Evolutionary conservation across 2,113 vertebrate species (phyloP).

Genomic region (Eclectus roratus): DNA sequence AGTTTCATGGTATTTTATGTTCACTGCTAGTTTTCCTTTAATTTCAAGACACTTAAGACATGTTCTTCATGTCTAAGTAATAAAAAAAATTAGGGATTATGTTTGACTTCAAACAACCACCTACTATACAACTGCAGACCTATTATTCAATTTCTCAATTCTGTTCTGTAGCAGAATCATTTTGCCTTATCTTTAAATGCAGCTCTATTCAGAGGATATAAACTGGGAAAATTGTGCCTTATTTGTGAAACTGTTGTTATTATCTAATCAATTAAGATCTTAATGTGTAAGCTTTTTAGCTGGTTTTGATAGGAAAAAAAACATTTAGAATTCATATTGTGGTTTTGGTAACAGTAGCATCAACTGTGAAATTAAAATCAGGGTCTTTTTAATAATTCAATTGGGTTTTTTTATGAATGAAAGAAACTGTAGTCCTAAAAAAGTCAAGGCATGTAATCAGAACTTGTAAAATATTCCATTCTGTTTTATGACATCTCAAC

Average conservation of each 20-base stretch:
- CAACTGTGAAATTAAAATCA: constrained; percentile 36
- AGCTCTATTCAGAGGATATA: constrained; percentile 12
- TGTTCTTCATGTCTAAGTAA: neutral
- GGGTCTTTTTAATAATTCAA: constrained; percentile 17
- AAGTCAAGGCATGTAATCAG: constrained; percentile 38
- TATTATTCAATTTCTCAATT: neutral
- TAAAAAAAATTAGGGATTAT: neutral
- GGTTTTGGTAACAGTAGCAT: constrained; percentile 5
- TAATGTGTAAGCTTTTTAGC: constrained; percentile 12
- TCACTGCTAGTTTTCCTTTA: neutral
- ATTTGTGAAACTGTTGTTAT: neutral
- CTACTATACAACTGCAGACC: neutral
- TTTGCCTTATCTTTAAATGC: constrained; percentile 23
- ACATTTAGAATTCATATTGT: neutral
- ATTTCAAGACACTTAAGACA: neutral
- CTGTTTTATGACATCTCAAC: constrained; percentile 58
- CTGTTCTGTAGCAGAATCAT: neutral
- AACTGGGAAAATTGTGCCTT: constrained; percentile 6
- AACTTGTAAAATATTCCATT: constrained; percentile 55
- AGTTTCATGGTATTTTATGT: neutral
- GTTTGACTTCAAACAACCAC: neutral
- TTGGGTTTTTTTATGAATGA: neutral
- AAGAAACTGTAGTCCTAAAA: constrained; percentile 49
- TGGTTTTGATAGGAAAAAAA: neutral
- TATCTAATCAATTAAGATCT: constrained; percentile 34